A percentile compares a stretch with the other conserved stretches of the same genome.
Conservation (phyloP, 2,888 invertebrate genomes). For the Listrodromus nycthemerus region DNA sequence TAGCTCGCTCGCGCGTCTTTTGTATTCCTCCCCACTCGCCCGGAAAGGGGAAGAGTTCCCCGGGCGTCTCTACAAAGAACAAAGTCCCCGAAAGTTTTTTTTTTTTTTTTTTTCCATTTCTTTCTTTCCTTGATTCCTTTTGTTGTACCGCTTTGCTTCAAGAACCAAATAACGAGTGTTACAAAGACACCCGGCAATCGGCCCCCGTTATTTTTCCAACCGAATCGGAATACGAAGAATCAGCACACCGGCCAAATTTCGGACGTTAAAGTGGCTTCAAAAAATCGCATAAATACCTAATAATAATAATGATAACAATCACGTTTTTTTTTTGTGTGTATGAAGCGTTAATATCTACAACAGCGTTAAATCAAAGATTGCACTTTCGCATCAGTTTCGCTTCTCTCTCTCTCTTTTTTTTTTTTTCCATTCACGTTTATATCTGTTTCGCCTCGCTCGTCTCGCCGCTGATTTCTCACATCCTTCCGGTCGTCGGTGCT, state of each 20-base stretch:
- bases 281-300: too few relatives aligned
- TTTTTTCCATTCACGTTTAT: background rate
- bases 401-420: background rate
- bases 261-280: background rate
- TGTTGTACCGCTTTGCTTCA: constrained; percentile 19
- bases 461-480: constrained; percentile 57
- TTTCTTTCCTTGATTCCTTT: constrained; percentile 32
- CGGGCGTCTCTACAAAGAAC: constrained; percentile 28
- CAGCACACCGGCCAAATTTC: background rate
- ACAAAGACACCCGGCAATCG: constrained; percentile 6
- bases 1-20: constrained; percentile 37
- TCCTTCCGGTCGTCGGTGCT: constrained; percentile 65
- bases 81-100: constrained; percentile 66
- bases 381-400: background rate
- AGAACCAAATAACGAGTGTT: constrained; percentile 14
- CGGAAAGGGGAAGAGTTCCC: constrained; percentile 8
- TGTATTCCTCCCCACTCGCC: constrained; percentile 26
- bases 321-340: background rate
- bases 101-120: constrained; percentile 54
- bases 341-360: background rate
- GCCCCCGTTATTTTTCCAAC: constrained; percentile 6
- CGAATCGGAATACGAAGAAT: background rate
- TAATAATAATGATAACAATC: too few relatives aligned
- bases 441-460: constrained; percentile 7
- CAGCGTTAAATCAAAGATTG: background rate